These are phyloP conservation scores for Dorcus hopei DNA, from an alignment of 2,888 invertebrate species.

Conservation along the genomic window DNA sequence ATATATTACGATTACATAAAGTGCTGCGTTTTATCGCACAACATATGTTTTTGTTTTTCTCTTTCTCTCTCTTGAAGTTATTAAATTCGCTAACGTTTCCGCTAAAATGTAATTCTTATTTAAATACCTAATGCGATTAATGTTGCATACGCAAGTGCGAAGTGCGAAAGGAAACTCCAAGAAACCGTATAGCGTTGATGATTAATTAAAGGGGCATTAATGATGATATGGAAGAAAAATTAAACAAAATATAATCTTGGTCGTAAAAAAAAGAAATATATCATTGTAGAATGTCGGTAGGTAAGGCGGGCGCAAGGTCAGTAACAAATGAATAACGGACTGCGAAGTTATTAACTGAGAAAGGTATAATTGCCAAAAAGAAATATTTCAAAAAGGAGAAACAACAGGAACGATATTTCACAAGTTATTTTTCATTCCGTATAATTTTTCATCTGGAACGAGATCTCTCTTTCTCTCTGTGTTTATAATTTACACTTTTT, in stretches of 20 bases:
- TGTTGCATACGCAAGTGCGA: background rate
- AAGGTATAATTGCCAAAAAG: conserved; percentile 43
- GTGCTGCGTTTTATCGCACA: too few species aligned
- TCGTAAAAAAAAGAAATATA: conserved; percentile 4
- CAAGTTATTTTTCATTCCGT: conserved; percentile 42
- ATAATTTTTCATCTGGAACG: conserved; percentile 45
- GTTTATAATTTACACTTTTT: conserved; percentile 49
- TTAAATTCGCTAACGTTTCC: conserved; percentile 1
- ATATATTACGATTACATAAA: too few species aligned
- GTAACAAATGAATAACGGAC: conserved; percentile 22
- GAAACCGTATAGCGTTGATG: too few species aligned
- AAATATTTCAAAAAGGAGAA: conserved; percentile 37
- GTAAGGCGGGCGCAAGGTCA: background rate
- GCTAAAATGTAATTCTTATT: conserved; percentile 12
- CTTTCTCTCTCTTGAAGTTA: too few species aligned
- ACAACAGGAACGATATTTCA: conserved; percentile 45
- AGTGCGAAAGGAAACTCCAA: too few species aligned
- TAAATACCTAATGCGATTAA: conserved; percentile 14
- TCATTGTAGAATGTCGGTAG: background rate
- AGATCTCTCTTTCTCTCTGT: conserved; percentile 29
- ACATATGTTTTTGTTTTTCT: too few species aligned
- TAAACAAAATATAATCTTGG: background rate
- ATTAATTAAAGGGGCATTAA: background rate
- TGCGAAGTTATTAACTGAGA: conserved; percentile 36
- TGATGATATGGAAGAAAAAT: background rate